Evolutionary conservation across 2,888 invertebrate genomes (phyloP), one percentile per base, ranked within the genome.

Genomic region (Rhamphomyia laevipes): DNA sequence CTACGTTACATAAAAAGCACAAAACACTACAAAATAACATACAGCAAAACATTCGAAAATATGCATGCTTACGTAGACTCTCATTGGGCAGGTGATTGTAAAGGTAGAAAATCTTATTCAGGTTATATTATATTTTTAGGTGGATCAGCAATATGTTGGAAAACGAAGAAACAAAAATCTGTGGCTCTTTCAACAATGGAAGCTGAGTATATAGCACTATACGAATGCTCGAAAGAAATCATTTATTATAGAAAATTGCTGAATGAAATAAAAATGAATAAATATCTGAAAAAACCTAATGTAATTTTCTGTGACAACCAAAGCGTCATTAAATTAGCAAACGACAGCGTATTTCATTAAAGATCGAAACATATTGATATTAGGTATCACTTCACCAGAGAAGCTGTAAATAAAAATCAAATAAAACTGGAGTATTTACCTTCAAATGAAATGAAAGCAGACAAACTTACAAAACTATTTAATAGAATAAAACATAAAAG

Each of bases 361-460:
- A 45, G 45, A 15, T 37, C 45, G 5, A 45, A 45, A 15, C 38
- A 48, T 17, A 48, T 48, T 33, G 48, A 48, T 18, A 40, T 48
- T 15, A 35, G 31, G 21, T 44, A 21, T 16, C 37, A 48, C 21
- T 37, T 44, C 18, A 42, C 33, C 7, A n/a, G 18, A 33, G 43
- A 48, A 21, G 7, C 18, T 13, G 23, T 33, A 12, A 21, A 31
- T n/a, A 35, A 45, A 5, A 35, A 35, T 31, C 33, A 18, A 15
- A 48, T 43, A n/a, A 42, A 48, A 7, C 17, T 43, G 21, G 23
- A 21, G 13, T 43, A 43, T 21, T 23, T 43, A 23, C 43, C 13
- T n/a, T 23, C 43, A n/a, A 21, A 23, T 21, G 18, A 43, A 23
- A 43, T 44, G 44, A 17, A 11, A 31, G 44, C 44, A 15, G 44